Percentiles rank a stretch among this genome's conserved stretches.
phyloP scores from a whole-genome alignment of 1,140 invertebrate species.

The Cydia strobilella region DNA sequence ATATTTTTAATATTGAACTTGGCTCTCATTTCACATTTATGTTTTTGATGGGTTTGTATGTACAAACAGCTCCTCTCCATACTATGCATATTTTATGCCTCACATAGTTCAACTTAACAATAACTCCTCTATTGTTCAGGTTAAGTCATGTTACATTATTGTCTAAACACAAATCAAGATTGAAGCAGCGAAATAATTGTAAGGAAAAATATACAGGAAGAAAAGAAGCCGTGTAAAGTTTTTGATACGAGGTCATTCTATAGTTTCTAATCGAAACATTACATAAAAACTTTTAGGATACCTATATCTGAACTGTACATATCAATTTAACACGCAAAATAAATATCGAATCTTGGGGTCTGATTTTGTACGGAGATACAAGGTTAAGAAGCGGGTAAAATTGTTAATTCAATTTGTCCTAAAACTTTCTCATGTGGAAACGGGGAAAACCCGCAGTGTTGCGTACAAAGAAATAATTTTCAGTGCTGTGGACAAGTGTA shows the following conservation, averaged over 20 bases:
- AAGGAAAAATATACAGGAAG: not conserved
- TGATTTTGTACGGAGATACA: not conserved
- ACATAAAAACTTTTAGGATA: not conserved
- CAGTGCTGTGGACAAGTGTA: not conserved
- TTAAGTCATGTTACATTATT: not conserved
- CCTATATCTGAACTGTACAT: not conserved
- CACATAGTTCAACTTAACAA: conserved; percentile 19
- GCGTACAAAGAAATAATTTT: not conserved
- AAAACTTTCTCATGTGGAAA: conserved; percentile 28
- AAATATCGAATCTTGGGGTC: not conserved
- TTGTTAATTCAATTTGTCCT: conserved; percentile 20
- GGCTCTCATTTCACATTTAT: too few species aligned
- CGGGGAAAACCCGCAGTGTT: conserved; percentile 17
- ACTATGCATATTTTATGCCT: conserved; percentile 28
- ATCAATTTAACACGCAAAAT: not conserved
- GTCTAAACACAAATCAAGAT: not conserved
- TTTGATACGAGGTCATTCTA: not conserved
- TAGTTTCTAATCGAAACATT: too few species aligned
- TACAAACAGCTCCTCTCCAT: conserved; percentile 22
- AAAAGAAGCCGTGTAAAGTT: too few species aligned
- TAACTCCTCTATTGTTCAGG: conserved; percentile 1
- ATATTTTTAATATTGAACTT: too few species aligned
- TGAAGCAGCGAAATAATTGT: not conserved
- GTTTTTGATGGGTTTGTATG: too few species aligned
- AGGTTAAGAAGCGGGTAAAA: not conserved